phyloP scores from a whole-genome alignment of 2,888 invertebrate species.

The Aradus depressus region DNA sequence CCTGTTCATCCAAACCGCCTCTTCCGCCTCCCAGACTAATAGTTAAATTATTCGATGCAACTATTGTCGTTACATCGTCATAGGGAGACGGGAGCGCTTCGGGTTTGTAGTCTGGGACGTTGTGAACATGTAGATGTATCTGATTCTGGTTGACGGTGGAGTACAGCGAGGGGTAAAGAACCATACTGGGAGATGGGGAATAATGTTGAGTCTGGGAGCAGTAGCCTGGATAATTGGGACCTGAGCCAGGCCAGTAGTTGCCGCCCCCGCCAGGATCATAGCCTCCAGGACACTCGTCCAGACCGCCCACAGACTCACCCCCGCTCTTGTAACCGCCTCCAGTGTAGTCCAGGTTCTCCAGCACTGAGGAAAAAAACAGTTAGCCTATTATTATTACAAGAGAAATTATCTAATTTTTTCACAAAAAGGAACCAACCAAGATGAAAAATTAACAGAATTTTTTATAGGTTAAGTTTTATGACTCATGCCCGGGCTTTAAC shows the following conservation, averaged over 20 bases:
- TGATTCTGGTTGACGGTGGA: conserved; percentile 80
- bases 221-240: conserved; percentile 42
- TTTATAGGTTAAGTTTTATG: too few species aligned
- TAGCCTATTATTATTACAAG: too few species aligned
- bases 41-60: conserved; percentile 30
- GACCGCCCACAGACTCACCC: conserved; percentile 12
- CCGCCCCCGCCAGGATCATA: conserved; percentile 23
- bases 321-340: conserved; percentile 20
- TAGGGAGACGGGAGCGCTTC: conserved; percentile 16
- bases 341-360: conserved; percentile 22
- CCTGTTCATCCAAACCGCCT: conserved; percentile 31
- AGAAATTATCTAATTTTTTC: too few species aligned
- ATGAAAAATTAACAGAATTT: too few species aligned
- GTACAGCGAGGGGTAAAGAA: conserved; percentile 65
- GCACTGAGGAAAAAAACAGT: too few species aligned
- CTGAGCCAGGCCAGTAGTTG: conserved; percentile 24
- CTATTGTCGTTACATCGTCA: conserved; percentile 31
- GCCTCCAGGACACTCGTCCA: conserved; percentile 18
- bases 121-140: conserved; percentile 68
- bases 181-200: conserved; percentile 49
- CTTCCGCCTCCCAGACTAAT: conserved; percentile 30
- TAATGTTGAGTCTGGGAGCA: conserved; percentile 27
- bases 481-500: too few species aligned
- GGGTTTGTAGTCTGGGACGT: conserved; percentile 24
- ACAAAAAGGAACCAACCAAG: too few species aligned